These are phyloP conservation scores for Sapajus apella DNA, from an alignment of 2,113 vertebrate species.

Conservation along the genomic window DNA sequence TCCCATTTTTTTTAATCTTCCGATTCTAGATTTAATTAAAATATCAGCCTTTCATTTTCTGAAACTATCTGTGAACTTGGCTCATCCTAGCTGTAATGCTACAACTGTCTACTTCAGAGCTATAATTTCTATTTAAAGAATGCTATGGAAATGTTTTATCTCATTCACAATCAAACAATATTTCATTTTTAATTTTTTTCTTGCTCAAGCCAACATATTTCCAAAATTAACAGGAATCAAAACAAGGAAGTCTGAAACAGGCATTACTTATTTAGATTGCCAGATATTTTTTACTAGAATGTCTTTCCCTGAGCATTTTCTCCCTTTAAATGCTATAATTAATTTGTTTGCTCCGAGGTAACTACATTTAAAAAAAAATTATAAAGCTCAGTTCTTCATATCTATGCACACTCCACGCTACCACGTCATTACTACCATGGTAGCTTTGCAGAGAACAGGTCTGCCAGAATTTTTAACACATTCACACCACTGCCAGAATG, in stretches of 20 bases:
- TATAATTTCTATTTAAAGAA: not conserved
- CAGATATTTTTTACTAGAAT: not conserved
- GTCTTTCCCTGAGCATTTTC: not conserved
- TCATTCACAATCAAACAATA: not conserved
- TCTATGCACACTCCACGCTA: not conserved
- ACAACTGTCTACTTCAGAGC: not conserved
- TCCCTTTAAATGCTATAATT: not conserved
- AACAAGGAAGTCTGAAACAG: not conserved
- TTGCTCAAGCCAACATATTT: not conserved
- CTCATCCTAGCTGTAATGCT: not conserved
- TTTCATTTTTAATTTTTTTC: not conserved
- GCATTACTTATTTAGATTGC: not conserved
- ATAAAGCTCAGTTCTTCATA: not conserved
- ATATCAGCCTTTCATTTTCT: constrained; percentile 3
- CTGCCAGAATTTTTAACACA: not conserved
- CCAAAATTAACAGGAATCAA: not conserved
- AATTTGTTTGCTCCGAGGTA: not conserved
- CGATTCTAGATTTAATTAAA: constrained; percentile 15
- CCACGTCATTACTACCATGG: not conserved
- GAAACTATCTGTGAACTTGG: not conserved
- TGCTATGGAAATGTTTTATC: not conserved
- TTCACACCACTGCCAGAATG: not conserved
- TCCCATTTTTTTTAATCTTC: not conserved
- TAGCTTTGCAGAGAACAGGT: not conserved
- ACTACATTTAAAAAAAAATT: not conserved